These are phyloP conservation scores for Drosophila mimica DNA, from an alignment of 2,888 invertebrate species.

Conservation along the genomic window DNA sequence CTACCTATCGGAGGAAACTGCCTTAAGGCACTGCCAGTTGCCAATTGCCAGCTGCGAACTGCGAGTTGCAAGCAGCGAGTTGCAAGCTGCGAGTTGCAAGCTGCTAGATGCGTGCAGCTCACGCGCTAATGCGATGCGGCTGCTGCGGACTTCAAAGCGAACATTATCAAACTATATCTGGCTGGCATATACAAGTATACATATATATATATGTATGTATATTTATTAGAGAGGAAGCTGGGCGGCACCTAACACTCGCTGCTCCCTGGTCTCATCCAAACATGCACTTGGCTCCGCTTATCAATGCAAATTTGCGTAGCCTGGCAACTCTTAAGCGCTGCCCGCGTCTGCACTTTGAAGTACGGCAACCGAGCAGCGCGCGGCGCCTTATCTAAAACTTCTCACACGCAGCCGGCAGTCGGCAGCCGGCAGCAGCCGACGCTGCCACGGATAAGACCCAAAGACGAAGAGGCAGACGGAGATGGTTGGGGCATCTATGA, in stretches of 20 bases:
- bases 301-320: slow-evolving; percentile 70
- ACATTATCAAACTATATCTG: slow-evolving; percentile 43
- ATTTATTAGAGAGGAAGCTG: slow-evolving; percentile 56
- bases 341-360: slow-evolving; percentile 48
- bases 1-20: neutral
- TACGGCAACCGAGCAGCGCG: slow-evolving; percentile 57
- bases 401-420: slow-evolving; percentile 72
- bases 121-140: slow-evolving; percentile 32
- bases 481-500: slow-evolving; percentile 27
- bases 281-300: slow-evolving; percentile 42
- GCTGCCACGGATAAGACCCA: slow-evolving; percentile 45
- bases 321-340: slow-evolving; percentile 20
- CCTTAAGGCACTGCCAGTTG: neutral
- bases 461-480: slow-evolving; percentile 1
- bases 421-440: slow-evolving; percentile 13
- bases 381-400: slow-evolving; percentile 73
- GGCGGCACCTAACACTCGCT: slow-evolving; percentile 43
- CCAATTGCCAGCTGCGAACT: neutral
- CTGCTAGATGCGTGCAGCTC: slow-evolving; percentile 5
- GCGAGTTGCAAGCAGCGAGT: neutral
- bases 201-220: neutral
- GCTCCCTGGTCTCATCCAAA: neutral
- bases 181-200: slow-evolving; percentile 4
- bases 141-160: slow-evolving; percentile 57
- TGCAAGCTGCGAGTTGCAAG: neutral